Percentiles rank a stretch among this genome's conserved stretches.
These are phyloP conservation scores for Pomatostomus ruficeps DNA, from an alignment of 2,113 vertebrate species.

Conservation along the genomic window DNA sequence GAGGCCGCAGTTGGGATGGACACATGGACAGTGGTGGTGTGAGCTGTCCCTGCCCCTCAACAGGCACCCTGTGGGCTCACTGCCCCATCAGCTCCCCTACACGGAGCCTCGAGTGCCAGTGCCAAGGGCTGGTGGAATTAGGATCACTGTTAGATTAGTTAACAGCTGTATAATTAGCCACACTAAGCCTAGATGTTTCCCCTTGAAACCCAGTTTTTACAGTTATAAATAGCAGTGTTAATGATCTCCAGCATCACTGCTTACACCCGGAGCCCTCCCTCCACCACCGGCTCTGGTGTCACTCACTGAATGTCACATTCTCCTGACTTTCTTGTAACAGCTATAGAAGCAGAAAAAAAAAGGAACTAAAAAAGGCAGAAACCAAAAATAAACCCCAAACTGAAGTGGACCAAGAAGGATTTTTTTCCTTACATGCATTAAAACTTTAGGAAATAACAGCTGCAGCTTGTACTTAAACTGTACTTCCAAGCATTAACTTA, in stretches of 20 bases:
- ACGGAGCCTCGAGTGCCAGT: background rate
- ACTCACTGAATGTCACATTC: constrained; percentile 42
- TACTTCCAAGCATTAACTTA: background rate
- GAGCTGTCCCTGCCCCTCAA: background rate
- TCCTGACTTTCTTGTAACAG: background rate
- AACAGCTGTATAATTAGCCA: constrained; percentile 46
- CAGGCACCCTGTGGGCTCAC: background rate
- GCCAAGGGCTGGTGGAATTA: constrained; percentile 16
- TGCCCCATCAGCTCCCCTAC: background rate
- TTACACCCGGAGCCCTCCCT: background rate
- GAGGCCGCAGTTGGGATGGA: background rate
- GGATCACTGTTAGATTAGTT: constrained; percentile 29
- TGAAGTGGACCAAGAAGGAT: background rate
- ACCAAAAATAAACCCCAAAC: background rate
- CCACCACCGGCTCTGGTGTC: background rate
- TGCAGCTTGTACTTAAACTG: background rate
- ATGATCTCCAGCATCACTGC: constrained; percentile 43
- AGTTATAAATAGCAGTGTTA: constrained; percentile 46
- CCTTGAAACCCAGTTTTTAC: constrained; percentile 30
- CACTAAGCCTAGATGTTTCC: constrained; percentile 7
- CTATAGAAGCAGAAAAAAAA: background rate
- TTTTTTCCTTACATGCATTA: background rate
- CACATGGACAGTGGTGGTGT: fast-evolving
- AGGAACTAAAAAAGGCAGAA: background rate
- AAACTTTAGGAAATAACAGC: background rate